phyloP scores from a whole-genome alignment of 2,113 vertebrate genomes.

The Trematocara unimaculatum region DNA sequence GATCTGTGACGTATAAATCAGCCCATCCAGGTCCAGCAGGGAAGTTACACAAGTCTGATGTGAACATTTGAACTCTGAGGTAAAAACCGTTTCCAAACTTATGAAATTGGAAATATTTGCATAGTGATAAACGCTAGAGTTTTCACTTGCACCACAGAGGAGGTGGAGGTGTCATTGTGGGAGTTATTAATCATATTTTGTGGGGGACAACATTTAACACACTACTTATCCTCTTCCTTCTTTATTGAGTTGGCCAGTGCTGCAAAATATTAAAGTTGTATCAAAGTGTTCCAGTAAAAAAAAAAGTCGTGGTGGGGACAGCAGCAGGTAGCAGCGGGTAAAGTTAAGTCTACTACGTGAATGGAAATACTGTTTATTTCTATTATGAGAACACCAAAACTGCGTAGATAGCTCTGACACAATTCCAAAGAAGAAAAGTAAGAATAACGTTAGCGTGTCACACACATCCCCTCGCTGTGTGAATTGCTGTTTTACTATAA shows the following conservation, averaged over 20 bases:
- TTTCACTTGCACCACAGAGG: not conserved
- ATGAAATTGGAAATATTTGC: not conserved
- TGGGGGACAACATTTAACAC: not conserved
- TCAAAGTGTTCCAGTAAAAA: not conserved
- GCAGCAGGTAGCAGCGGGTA: not conserved
- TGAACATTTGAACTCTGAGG: not conserved
- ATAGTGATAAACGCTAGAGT: not conserved
- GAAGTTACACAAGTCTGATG: not conserved
- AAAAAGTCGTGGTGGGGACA: not conserved
- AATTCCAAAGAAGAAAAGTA: not conserved
- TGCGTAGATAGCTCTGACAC: not conserved
- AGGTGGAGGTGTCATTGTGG: not conserved
- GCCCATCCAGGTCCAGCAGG: not conserved
- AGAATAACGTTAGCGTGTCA: not conserved
- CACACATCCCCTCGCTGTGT: not conserved
- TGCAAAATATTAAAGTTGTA: not conserved
- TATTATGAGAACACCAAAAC: not conserved
- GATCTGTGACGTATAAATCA: not conserved
- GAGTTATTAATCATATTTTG: not conserved
- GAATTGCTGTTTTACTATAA: not conserved
- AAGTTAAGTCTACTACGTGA: not conserved
- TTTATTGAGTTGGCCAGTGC: not conserved
- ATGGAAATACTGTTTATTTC: not conserved
- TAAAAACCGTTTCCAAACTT: not conserved
- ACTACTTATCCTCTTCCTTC: not conserved